Conservation (phyloP, 2,797 vertebrate genomes). For the Spea hammondii region DNA sequence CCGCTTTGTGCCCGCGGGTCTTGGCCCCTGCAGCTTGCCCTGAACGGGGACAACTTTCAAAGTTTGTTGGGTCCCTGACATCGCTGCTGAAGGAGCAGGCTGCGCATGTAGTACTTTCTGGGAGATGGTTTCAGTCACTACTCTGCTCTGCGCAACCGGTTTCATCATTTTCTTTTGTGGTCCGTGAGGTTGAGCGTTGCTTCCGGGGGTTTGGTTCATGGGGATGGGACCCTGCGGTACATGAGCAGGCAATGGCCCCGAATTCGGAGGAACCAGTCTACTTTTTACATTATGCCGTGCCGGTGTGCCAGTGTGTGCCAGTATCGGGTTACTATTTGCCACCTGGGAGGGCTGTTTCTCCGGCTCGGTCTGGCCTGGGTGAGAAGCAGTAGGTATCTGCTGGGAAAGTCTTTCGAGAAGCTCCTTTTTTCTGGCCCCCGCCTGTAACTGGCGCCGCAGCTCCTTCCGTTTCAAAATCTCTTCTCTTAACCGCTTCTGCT, state of each 20-base stretch:
- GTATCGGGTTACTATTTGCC: conserved; percentile 66
- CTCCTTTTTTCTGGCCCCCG: conserved; percentile 90
- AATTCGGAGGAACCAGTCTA: conserved; percentile 69
- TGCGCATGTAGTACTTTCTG: conserved; percentile 55
- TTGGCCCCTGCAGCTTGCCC: conserved; percentile 66
- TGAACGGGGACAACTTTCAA: conserved; percentile 58
- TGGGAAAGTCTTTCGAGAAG: conserved; percentile 84
- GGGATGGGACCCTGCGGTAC: conserved; percentile 58
- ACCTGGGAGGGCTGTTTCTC: conserved; percentile 62
- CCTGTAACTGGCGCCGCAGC: conserved; percentile 91
- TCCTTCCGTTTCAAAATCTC: conserved; percentile 94
- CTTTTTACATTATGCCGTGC: conserved; percentile 70
- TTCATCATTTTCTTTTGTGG: conserved; percentile 69
- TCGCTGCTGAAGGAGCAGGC: conserved; percentile 50
- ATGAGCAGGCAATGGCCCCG: conserved; percentile 50
- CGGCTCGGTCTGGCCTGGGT: conserved; percentile 55
- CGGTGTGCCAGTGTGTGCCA: conserved; percentile 66
- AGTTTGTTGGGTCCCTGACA: conserved; percentile 55
- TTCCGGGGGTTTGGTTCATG: conserved; percentile 56
- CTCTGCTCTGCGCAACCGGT: conserved; percentile 67
- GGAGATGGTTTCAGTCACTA: conserved; percentile 58
- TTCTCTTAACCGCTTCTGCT: conserved; percentile 92
- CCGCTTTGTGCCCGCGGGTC: conserved; percentile 81
- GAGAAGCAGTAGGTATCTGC: conserved; percentile 57
- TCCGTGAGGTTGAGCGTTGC: conserved; percentile 62